phyloP scores from a whole-genome alignment of 2,797 vertebrate genomes.

The Tachyglossus aculeatus region DNA sequence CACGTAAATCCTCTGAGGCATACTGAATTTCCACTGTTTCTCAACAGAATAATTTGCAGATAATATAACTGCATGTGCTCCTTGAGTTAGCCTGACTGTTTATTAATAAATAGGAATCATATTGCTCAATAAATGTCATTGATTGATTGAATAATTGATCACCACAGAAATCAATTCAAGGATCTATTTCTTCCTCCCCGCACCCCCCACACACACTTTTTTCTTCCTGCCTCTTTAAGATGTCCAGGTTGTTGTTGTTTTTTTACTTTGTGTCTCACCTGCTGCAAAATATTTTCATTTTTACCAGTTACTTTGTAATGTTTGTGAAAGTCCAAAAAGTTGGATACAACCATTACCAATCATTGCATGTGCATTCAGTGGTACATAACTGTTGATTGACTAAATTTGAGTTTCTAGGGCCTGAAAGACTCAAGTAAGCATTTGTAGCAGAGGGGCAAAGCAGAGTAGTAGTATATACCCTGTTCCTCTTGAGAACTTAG shows the following conservation, averaged over 20 bases:
- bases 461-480: not conserved
- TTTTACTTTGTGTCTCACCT: not conserved
- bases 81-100: slow-evolving; percentile 29
- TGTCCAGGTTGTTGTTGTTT: slow-evolving; percentile 15
- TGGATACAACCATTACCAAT: not conserved
- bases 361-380: too few relatives aligned
- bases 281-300: not conserved
- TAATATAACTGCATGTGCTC: slow-evolving; percentile 21
- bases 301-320: too few relatives aligned
- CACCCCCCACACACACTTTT: not conserved
- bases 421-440: not conserved
- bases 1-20: too few relatives aligned
- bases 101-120: slow-evolving; percentile 42
- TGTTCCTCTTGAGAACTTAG: not conserved
- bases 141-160: too few relatives aligned
- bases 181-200: slow-evolving; percentile 22
- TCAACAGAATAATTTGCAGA: not conserved
- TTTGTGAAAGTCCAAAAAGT: slow-evolving; percentile 1
- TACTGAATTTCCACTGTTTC: slow-evolving; percentile 21
- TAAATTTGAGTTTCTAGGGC: not conserved
- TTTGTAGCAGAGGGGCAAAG: not conserved
- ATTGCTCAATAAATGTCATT: too few relatives aligned
- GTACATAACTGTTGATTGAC: not conserved
- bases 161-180: slow-evolving; percentile 37
- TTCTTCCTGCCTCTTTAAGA: not conserved